Evolutionary conservation across 1,140 invertebrate genomes (phyloP).

Genomic region (Tenebrio molitor): DNA sequence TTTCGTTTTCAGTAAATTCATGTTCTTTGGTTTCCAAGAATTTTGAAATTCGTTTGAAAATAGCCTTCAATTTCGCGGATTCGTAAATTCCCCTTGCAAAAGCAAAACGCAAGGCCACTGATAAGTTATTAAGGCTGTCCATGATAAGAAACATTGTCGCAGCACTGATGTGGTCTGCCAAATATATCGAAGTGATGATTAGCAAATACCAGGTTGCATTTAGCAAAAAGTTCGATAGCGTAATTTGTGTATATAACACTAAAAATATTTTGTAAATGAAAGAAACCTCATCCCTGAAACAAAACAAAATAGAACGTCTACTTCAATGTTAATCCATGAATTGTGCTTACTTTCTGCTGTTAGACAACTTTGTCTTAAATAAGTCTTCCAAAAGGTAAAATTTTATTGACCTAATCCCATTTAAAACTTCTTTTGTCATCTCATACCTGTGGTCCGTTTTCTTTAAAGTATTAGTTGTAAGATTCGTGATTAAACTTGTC

Average conservation of each 20-base stretch:
- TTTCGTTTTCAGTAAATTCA: constrained; percentile 3
- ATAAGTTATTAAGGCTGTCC: constrained; percentile 79
- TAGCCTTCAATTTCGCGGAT: constrained; percentile 66
- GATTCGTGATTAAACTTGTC: constrained; percentile 72
- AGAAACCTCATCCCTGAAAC: constrained; percentile 54
- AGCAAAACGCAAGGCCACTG: constrained; percentile 79
- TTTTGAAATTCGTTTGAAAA: constrained; percentile 41
- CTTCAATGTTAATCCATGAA: too few species aligned
- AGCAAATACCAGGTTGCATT: constrained; percentile 68
- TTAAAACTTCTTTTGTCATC: constrained; percentile 90
- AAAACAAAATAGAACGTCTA: too few species aligned
- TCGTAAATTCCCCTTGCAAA: constrained; percentile 78
- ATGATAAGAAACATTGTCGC: constrained; percentile 83
- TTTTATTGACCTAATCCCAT: constrained; percentile 90
- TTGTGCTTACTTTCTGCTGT: constrained; percentile 69
- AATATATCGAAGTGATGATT: constrained; percentile 79
- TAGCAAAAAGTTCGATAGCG: constrained; percentile 73
- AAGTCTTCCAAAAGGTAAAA: constrained; percentile 91
- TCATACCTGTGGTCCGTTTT: constrained; percentile 86
- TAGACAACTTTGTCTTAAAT: constrained; percentile 76
- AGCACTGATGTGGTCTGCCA: constrained; percentile 77
- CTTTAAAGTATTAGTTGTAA: constrained; percentile 75
- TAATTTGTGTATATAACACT: constrained; percentile 48
- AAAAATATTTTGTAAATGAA: constrained; percentile 52
- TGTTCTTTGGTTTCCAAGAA: constrained; percentile 49